A percentile compares a stretch with the other conserved stretches of the same genome.
phyloP scores from a whole-genome alignment of 2,113 vertebrate species.

The Ondatra zibethicus region DNA sequence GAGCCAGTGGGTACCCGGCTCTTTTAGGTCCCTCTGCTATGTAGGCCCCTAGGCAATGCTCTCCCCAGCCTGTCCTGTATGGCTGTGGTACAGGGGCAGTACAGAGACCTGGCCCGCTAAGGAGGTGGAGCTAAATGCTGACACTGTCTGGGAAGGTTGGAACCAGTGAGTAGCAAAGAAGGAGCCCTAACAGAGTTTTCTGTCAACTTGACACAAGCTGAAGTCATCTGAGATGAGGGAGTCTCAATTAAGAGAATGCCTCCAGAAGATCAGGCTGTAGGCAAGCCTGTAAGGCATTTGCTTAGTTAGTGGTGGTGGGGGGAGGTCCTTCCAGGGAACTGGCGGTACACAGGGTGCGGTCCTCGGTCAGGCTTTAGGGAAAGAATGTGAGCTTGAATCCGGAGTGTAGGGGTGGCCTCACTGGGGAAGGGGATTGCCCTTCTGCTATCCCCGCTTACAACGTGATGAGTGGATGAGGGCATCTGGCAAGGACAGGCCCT shows the following conservation, averaged over 20 bases:
- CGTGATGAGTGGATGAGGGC: not conserved
- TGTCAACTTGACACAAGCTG: not conserved
- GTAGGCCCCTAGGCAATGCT: not conserved
- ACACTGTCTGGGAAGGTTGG: not conserved
- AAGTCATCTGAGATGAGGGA: not conserved
- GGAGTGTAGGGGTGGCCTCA: too few relatives aligned
- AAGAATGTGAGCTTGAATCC: not conserved
- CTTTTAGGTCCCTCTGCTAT: not conserved
- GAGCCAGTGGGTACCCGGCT: not conserved
- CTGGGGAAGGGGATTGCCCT: rapidly evolving
- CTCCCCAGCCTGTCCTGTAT: not conserved
- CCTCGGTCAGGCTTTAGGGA: not conserved
- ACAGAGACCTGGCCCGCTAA: too few relatives aligned
- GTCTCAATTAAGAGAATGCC: not conserved
- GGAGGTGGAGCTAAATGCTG: not conserved
- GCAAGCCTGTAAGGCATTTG: not conserved
- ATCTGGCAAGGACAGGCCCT: not conserved
- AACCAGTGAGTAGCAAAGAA: not conserved
- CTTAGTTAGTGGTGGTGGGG: not conserved
- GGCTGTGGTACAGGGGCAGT: not conserved
- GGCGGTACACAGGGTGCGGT: not conserved
- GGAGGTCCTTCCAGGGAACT: not conserved
- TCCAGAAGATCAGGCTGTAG: not conserved
- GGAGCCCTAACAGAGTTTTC: not conserved
- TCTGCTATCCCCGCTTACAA: not conserved